A percentile compares a stretch with the other conserved stretches of the same genome.
Conservation (phyloP, 2,888 invertebrate genomes). For the Ormyrus pomaceus region DNA sequence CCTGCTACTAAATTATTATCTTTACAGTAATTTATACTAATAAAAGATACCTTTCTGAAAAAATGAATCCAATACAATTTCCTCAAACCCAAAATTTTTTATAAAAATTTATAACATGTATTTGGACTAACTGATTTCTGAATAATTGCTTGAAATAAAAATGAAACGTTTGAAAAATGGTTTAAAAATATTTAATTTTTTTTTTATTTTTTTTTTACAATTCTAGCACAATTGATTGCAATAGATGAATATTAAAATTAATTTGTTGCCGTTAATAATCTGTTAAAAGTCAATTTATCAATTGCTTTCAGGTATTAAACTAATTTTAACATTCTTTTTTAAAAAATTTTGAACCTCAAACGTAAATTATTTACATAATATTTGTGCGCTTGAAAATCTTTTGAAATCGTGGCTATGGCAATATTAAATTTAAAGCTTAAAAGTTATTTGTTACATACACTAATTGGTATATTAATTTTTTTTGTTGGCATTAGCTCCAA, state of each 20-base stretch:
- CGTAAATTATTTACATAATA: background rate
- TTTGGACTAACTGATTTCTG: no score
- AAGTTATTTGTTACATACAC: conserved; percentile 25
- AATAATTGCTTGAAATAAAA: no score
- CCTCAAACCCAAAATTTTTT: background rate
- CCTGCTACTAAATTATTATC: conserved; percentile 1
- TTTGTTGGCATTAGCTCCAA: conserved; percentile 51
- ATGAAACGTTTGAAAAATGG: background rate
- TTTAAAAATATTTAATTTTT: background rate
- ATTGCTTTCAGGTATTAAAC: no score
- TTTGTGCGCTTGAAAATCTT: conserved; percentile 26
- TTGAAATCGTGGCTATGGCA: conserved; percentile 44
- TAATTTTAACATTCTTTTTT: no score
- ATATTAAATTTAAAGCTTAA: conserved; percentile 23
- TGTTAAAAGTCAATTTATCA: no score
- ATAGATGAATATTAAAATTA: no score
- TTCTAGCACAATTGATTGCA: no score
- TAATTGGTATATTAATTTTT: conserved; percentile 43
- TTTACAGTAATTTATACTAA: conserved; percentile 2
- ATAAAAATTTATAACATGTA: background rate
- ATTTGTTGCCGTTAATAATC: no score
- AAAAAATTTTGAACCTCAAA: background rate
- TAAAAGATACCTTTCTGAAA: conserved; percentile 10
- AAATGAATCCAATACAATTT: background rate
- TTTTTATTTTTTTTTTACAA: no score